These are phyloP conservation scores for Aspidiotus destructor DNA, from an alignment of 2,888 invertebrate species.

Conservation along the genomic window DNA sequence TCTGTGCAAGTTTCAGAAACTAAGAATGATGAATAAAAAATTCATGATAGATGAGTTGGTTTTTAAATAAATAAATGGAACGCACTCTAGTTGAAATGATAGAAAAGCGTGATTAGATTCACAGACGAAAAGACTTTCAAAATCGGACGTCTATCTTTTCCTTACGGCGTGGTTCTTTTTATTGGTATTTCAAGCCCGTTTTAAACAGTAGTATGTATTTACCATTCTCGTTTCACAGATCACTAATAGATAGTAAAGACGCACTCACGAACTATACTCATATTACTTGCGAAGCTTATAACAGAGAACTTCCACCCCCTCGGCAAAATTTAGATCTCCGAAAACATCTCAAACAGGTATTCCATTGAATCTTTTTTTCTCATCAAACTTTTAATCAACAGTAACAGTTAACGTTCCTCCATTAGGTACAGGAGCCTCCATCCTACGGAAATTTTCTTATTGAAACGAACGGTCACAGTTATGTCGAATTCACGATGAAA, in stretches of 20 bases:
- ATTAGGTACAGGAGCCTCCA: conserved; percentile 48
- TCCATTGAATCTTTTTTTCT: conserved; percentile 11
- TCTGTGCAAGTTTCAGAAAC: too few species aligned
- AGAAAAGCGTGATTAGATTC: too few species aligned
- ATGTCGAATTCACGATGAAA: conserved; percentile 64
- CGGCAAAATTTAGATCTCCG: conserved; percentile 58
- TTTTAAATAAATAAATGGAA: too few species aligned
- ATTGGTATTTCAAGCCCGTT: too few species aligned
- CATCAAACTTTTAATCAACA: conserved; percentile 24
- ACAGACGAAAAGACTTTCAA: too few species aligned
- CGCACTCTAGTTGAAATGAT: too few species aligned
- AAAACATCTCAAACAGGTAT: conserved; percentile 57
- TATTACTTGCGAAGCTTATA: conserved; percentile 67
- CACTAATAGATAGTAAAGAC: conserved; percentile 50
- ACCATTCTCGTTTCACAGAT: conserved; percentile 36
- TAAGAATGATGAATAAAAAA: too few species aligned
- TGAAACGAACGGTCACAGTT: conserved; percentile 59
- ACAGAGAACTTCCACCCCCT: conserved; percentile 64
- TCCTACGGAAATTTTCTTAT: conserved; percentile 60
- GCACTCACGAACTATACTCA: conserved; percentile 66
- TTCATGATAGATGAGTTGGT: too few species aligned
- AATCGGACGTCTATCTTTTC: too few species aligned
- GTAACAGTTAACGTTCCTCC: background rate
- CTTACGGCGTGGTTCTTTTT: too few species aligned
- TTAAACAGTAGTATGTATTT: too few species aligned